phyloP scores from a whole-genome alignment of 2,797 vertebrate species.

The Chiloscyllium punctatum region DNA sequence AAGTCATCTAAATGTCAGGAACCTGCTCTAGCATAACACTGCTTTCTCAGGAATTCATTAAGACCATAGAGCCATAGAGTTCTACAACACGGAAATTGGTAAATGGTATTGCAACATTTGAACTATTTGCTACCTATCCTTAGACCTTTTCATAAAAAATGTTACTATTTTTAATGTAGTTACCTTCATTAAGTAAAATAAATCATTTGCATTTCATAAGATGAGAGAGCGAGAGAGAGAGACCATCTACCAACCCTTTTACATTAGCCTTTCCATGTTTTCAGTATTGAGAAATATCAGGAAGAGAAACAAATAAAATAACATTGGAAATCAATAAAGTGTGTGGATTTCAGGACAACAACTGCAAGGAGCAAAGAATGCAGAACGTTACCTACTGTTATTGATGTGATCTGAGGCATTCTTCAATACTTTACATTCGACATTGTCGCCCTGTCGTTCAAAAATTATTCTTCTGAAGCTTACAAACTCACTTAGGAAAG shows the following conservation, averaged over 20 bases:
- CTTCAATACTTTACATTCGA: not conserved
- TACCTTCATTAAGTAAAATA: not conserved
- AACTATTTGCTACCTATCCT: not conserved
- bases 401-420: not conserved
- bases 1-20: slow-evolving; percentile 33
- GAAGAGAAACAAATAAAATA: not conserved
- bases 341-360: not conserved
- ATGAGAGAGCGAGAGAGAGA: not conserved
- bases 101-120: not conserved
- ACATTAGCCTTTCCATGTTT: not conserved
- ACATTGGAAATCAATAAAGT: not conserved
- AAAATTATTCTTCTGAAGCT: not conserved
- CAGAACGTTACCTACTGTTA: not conserved
- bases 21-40: not conserved
- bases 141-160: not conserved
- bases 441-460: not conserved
- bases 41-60: not conserved
- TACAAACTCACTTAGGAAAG: not conserved
- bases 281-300: not conserved
- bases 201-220: not conserved
- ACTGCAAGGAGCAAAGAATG: not conserved
- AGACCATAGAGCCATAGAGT: not conserved
- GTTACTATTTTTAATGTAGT: not conserved
- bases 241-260: not conserved
- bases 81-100: not conserved